These are phyloP conservation scores for Redunca redunca DNA, from an alignment of 2,113 vertebrate genomes.

Conservation along the genomic window DNA sequence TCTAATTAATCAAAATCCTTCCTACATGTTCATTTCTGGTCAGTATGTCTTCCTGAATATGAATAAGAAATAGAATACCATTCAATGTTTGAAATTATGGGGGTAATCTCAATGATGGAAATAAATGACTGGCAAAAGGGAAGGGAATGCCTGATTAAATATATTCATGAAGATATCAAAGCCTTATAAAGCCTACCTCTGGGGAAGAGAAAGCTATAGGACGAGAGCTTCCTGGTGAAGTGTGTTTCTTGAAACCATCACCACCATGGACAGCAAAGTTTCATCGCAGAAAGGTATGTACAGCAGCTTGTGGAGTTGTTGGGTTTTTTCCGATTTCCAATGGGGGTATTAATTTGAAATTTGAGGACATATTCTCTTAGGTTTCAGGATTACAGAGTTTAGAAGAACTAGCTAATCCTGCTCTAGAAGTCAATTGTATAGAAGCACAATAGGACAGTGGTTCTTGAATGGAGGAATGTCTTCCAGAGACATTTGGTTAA, in stretches of 20 bases:
- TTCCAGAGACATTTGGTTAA: background rate
- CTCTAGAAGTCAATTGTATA: background rate
- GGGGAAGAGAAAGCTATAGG: slow-evolving; percentile 17
- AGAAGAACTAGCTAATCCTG: background rate
- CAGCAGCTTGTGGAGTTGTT: background rate
- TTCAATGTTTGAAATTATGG: slow-evolving; percentile 88
- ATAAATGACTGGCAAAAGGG: slow-evolving; percentile 34
- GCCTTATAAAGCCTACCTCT: slow-evolving; percentile 76
- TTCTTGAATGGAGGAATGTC: background rate
- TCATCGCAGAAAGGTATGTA: slow-evolving; percentile 78
- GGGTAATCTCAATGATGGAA: slow-evolving; percentile 71
- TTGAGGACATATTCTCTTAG: background rate
- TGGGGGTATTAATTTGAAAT: background rate
- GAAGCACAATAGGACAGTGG: background rate
- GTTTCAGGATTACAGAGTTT: background rate
- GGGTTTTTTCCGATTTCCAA: background rate
- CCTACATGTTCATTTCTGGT: slow-evolving; percentile 52
- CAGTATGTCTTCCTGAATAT: slow-evolving; percentile 79
- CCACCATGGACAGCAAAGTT: slow-evolving; percentile 67
- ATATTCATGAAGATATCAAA: slow-evolving; percentile 76
- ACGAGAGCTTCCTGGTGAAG: slow-evolving; percentile 46
- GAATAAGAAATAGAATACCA: slow-evolving; percentile 78
- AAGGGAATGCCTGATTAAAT: slow-evolving; percentile 59
- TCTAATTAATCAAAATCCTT: slow-evolving; percentile 76
- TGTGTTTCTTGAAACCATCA: background rate